Percentiles rank a stretch among this genome's conserved stretches.
These are phyloP conservation scores for Cynopterus sphinx DNA, from an alignment of 2,797 vertebrate species.

Conservation along the genomic window DNA sequence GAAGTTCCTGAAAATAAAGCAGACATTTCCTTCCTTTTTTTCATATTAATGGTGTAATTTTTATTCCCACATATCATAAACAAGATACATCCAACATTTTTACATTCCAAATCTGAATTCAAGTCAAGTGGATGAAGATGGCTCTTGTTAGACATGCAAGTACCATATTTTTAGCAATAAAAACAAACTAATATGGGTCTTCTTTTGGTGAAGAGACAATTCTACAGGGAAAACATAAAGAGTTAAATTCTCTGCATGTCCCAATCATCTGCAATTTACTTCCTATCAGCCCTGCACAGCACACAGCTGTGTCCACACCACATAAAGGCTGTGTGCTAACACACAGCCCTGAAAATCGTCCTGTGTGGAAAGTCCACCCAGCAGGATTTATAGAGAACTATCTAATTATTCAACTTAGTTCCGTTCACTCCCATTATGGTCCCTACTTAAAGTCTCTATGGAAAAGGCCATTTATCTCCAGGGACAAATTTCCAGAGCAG, in stretches of 20 bases:
- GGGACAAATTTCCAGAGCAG: conserved; percentile 78
- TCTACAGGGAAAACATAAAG: conserved; percentile 14
- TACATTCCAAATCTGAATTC: conserved; percentile 23
- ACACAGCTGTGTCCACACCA: conserved; percentile 72
- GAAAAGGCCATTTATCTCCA: conserved; percentile 82
- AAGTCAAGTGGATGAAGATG: conserved; percentile 66
- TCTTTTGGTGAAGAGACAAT: conserved; percentile 58
- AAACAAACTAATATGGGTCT: conserved; percentile 52
- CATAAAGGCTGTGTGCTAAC: conserved; percentile 72
- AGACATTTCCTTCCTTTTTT: neutral
- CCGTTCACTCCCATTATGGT: conserved; percentile 79
- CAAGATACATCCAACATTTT: neutral
- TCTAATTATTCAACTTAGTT: conserved; percentile 83
- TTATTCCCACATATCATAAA: neutral
- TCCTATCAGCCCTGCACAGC: conserved; percentile 23
- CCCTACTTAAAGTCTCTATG: conserved; percentile 81
- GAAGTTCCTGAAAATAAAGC: neutral
- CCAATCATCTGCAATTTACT: conserved; percentile 68
- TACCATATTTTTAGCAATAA: conserved; percentile 59
- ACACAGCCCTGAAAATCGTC: conserved; percentile 76
- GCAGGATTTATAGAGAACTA: conserved; percentile 83
- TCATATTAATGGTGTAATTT: neutral
- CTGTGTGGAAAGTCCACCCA: conserved; percentile 76
- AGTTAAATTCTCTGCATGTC: conserved; percentile 46
- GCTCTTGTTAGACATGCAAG: conserved; percentile 46